phyloP scores from a whole-genome alignment of 2,113 vertebrate species.

The Pomatostomus ruficeps region DNA sequence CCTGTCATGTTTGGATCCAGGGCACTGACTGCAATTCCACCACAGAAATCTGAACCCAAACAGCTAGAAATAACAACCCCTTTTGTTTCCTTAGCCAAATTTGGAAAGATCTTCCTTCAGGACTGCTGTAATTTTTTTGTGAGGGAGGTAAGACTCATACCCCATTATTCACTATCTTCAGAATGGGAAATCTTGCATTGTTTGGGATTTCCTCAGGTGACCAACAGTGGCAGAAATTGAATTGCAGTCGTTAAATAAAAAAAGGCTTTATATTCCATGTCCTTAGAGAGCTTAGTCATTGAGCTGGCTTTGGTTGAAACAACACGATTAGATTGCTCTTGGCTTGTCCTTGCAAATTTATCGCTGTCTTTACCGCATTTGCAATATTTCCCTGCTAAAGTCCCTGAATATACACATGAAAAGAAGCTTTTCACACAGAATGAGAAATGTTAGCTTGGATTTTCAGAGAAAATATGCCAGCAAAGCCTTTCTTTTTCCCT shows the following conservation, averaged over 20 bases:
- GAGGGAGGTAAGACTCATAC: neutral
- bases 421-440: neutral
- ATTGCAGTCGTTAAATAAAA: neutral
- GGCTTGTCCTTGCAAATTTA: slow-evolving; percentile 11
- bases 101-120: neutral
- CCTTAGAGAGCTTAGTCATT: neutral
- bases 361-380: neutral
- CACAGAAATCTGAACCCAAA: neutral
- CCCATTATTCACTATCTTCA: neutral
- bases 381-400: neutral
- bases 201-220: neutral
- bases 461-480: neutral
- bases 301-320: neutral
- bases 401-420: neutral
- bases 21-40: neutral
- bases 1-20: neutral
- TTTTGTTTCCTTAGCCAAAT: neutral
- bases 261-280: neutral
- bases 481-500: neutral
- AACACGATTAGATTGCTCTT: neutral
- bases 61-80: neutral
- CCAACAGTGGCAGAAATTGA: neutral
- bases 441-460: neutral
- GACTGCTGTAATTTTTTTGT: neutral
- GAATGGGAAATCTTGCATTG: neutral